Evolutionary conservation across 2,888 invertebrate species (phyloP), one percentile per base, ranked within the genome.

Genomic region (Nomada ruficornis): DNA sequence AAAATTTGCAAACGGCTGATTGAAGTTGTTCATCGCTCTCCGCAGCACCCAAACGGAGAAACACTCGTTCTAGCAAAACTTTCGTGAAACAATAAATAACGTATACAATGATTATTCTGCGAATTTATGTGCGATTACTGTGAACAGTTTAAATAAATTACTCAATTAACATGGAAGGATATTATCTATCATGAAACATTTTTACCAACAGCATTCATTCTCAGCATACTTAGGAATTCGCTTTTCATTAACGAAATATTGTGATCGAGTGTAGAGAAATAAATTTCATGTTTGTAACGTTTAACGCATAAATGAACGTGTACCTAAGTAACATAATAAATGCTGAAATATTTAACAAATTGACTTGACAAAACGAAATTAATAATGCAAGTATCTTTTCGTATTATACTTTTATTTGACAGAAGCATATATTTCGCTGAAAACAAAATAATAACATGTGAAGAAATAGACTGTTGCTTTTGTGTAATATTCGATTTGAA

Each of bases 11-110:
- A 44, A 98, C 96, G 76, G 97, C 96, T 90, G 95, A 96, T 94
- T 98, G 97, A 75, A 98, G 95, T 92, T 98, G 97, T 74, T 98
- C 98, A 94, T 99, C 98, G 9, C 96, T 96, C 88, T 98, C 98
- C 1, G 98, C 97, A 89, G 97, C 97, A 23, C 98, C 98, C 87
- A 98, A 95, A 67, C 98, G 96, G 76, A 98, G 94, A 91, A 98
- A 97, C 18, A 98, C 98, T 86, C 98, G 95, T 93, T 98, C 98
- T 92, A 98, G 94, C 68, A 98, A 95, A 94, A 97, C 98, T 98
- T 91, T 72, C 95, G 94, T 70, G 71, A 86, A 88, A 84, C 72
- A 83, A 79, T 78, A 80, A 65, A 42, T 69, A 69, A 72, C 23
- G 60, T 15, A 57, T 60, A 29, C 50, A 23, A 57, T 36, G 36